Percentiles rank a stretch among this genome's conserved stretches.
Evolutionary conservation across 2,888 invertebrate genomes (phyloP).

Genomic region (Iphiclides podalirius): DNA sequence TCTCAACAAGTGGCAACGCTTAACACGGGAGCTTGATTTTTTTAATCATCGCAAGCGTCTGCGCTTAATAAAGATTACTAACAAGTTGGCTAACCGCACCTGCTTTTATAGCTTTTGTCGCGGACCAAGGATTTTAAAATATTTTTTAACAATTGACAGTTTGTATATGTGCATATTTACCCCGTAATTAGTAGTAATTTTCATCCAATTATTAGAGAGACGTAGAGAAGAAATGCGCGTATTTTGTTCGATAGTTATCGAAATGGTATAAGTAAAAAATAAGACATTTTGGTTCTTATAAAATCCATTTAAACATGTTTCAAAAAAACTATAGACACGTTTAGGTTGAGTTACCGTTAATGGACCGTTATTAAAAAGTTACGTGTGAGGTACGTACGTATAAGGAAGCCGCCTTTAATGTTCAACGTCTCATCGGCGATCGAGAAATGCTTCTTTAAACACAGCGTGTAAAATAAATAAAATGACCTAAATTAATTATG

Average conservation of each 20-base stretch:
- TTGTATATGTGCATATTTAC: no score
- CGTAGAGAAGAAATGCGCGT: no score
- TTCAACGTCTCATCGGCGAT: neutral
- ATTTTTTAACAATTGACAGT: no score
- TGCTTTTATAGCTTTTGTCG: constrained; percentile 3
- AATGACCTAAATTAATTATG: constrained; percentile 1
- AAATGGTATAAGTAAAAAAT: no score
- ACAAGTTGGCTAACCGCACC: constrained; percentile 28
- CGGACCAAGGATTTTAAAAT: no score
- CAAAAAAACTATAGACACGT: neutral
- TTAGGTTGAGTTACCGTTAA: neutral
- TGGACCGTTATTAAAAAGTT: neutral
- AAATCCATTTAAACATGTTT: no score
- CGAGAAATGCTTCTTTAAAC: neutral
- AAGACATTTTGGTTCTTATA: no score
- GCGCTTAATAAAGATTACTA: constrained; percentile 57
- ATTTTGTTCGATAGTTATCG: no score
- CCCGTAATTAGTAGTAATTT: no score
- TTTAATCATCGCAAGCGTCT: constrained; percentile 46
- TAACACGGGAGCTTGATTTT: constrained; percentile 30
- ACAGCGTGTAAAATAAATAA: neutral
- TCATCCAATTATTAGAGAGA: no score
- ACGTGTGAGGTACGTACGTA: neutral
- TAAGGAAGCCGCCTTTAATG: neutral
- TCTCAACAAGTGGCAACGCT: no score